Evolutionary conservation across 2,797 vertebrate genomes (phyloP), one percentile per base, ranked within the genome.

Genomic region (Thamnophis elegans): DNA sequence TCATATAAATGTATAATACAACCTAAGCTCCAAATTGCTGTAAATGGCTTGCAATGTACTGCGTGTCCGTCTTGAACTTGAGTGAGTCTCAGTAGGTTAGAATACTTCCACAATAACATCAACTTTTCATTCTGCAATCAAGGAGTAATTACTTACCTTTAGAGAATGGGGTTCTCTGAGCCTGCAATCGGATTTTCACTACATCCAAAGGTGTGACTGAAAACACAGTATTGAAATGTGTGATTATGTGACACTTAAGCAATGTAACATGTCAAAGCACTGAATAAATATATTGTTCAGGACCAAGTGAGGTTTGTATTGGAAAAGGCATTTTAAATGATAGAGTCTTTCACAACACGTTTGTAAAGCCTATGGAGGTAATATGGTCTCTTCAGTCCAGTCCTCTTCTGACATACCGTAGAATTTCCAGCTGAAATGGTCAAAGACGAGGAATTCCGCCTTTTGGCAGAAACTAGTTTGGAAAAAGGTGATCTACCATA

Each of bases 181-280:
- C 98, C 97, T 99, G 99, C 97, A 99, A 97, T 89, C 99, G 97
- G 94, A 99, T 99, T 98, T 99, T 99, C 94, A 99, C 99, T 95
- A 99, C 99, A 0, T 99, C 99, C 97, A 99, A 97, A 0, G 99
- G 99, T 0, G 99, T 99, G 96, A 99, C 99, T 99, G 96, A 0
- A 91, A 93, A 8, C 78, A 89, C 92, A 2, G 88, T n/a, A 73
- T 18, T 5, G 20, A 87, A 92, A n/a, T 26, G 20, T 26, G 68
- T 87, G 8, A 7, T 87, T 62, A 87, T 14, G 28, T 28, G 11
- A 73, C 9, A 20, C 22, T 85, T 85, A 53, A 85, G 25, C n/a
- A 55, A 11, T 32, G 55, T 1, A 78, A 47, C 32, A 56, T 25
- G 22, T 53, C 11, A 47, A 5, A 42, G 25, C 4, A 60, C 6